These are phyloP conservation scores for Ceyx margarethae DNA, from an alignment of 2,113 vertebrate species.

Conservation along the genomic window DNA sequence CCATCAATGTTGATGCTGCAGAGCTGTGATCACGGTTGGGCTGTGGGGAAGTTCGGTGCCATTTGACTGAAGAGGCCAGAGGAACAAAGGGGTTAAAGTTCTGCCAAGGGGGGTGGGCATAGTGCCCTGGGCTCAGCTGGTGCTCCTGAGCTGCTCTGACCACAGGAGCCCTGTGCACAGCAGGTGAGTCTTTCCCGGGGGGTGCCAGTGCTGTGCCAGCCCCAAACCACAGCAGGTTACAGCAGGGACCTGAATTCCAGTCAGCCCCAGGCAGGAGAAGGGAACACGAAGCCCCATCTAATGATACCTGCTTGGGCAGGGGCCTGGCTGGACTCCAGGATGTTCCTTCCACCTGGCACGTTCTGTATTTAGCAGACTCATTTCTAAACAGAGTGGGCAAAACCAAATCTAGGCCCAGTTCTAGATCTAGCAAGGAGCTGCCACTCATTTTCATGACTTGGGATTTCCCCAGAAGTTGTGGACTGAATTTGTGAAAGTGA, in stretches of 20 bases:
- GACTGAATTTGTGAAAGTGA: no score
- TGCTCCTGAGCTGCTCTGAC: fast-evolving
- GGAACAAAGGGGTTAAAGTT: no score
- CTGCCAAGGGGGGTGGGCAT: neutral
- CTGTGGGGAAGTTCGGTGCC: neutral
- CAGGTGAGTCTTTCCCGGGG: neutral
- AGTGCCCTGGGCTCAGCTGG: neutral
- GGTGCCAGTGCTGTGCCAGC: fast-evolving
- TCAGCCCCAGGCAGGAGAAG: no score
- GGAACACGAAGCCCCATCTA: neutral
- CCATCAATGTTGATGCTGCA: fast-evolving
- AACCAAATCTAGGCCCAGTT: no score
- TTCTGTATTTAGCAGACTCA: neutral
- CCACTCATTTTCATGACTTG: neutral
- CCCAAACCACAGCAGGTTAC: neutral
- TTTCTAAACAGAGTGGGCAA: neutral
- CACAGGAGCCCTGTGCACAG: neutral
- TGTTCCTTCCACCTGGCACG: fast-evolving
- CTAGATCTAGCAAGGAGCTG: neutral
- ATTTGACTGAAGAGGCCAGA: neutral
- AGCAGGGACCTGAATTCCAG: no score
- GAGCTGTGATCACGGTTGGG: no score
- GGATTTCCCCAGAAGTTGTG: neutral
- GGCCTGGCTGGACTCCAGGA: neutral
- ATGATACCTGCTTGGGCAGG: neutral